Evolutionary conservation across 2,888 invertebrate genomes (phyloP), one percentile per base, ranked within the genome.

Genomic region (Aricia artaxerxes): DNA sequence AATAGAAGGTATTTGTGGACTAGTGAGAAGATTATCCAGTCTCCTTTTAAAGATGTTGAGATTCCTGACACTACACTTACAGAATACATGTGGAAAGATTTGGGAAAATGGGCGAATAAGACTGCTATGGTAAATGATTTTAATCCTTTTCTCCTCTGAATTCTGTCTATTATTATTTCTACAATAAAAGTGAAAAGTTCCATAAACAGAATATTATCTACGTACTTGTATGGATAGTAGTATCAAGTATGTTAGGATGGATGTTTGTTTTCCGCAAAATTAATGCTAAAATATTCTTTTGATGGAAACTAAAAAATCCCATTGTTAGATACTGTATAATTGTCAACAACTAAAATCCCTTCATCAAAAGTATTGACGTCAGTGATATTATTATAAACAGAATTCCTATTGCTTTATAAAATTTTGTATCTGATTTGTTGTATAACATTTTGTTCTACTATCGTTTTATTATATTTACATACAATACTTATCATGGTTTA

Each of bases 91-190:
- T 97, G 96, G 96, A 87, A 89, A 80, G 92, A 95, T 82, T 84
- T 96, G 77, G 94, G 95, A 35, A 95, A 92, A 85, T 97, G 96
- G 96, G 91, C 95, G 31, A 95, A 96, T 80, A 95, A 95, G 86
- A 95, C 95, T 1, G 97, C 97, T 38, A 80, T 96, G 88, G 97
- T 97, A 91, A 92, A 81, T 82, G 57, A 31, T 72, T 77, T 24
- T 61, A 16, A 16, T 57, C 16, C 57, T 57, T 57, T 57, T 57
- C 16, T 57, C 9, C 2, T 11, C 49, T 7, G 9, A 49, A 49
- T 57, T 57, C 16, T 57, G 1, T 16, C 57, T 40, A 7, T 40
- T 40, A 57, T 57, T 53, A 53, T 57, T 57, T 16, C 16, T 16
- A 57, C 4, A 16, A 57, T 4, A 16, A 53, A 53, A 53, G 13